Percentiles rank a stretch among this genome's conserved stretches.
Conservation (phyloP, 2,888 invertebrate genomes). For the Cyclophora punctaria region DNA sequence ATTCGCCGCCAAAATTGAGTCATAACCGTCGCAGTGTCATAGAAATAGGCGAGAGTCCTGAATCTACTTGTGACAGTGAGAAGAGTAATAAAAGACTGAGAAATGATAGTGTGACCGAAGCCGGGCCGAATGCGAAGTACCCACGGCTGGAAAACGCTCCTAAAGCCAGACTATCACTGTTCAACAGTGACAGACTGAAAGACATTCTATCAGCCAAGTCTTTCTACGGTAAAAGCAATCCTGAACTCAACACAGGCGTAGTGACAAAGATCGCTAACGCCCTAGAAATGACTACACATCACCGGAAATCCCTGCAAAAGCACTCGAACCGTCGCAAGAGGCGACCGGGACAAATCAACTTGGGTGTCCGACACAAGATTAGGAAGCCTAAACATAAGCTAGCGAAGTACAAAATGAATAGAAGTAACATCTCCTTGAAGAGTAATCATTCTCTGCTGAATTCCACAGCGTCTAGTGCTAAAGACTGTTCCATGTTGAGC, state of each 20-base stretch:
- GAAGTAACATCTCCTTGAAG: neutral
- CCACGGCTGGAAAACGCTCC: constrained; percentile 54
- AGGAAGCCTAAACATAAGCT: constrained; percentile 70
- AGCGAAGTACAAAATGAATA: neutral
- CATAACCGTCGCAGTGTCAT: constrained; percentile 48
- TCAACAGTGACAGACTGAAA: constrained; percentile 58
- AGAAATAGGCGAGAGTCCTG: constrained; percentile 60
- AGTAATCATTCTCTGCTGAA: neutral
- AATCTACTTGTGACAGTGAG: constrained; percentile 50
- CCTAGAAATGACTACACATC: constrained; percentile 39
- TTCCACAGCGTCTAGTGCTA: constrained; percentile 18
- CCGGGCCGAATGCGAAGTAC: constrained; percentile 47
- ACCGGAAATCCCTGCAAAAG: constrained; percentile 36
- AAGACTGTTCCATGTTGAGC: constrained; percentile 38
- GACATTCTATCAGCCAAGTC: constrained; percentile 70
- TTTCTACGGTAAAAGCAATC: constrained; percentile 72
- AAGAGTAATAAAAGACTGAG: constrained; percentile 56
- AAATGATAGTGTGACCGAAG: constrained; percentile 47
- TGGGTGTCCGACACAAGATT: constrained; percentile 79
- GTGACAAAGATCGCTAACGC: constrained; percentile 47
- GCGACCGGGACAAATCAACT: constrained; percentile 77
- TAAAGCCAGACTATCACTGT: constrained; percentile 61
- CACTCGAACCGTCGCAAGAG: constrained; percentile 43
- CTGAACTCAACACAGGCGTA: constrained; percentile 49
- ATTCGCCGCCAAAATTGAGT: constrained; percentile 56